A percentile compares a stretch with the other conserved stretches of the same genome.
These are phyloP conservation scores for Mactra quadrangularis DNA, from an alignment of 1,140 invertebrate species.

Conservation along the genomic window DNA sequence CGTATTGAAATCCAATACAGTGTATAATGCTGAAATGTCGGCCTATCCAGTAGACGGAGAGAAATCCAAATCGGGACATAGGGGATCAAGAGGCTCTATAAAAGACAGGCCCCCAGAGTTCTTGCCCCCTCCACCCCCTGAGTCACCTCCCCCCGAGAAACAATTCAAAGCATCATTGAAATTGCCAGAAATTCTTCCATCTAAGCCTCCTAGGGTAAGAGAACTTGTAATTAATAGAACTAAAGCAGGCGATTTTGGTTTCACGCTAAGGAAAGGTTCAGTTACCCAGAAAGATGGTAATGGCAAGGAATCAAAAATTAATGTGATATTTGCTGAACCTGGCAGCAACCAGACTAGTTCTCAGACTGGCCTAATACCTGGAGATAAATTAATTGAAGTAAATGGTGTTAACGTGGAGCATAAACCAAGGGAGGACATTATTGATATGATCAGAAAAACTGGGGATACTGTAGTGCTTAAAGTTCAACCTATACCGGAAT, in stretches of 20 bases:
- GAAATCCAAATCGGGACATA: slow-evolving; percentile 19
- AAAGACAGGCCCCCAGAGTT: slow-evolving; percentile 53
- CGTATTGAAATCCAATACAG: slow-evolving; percentile 79
- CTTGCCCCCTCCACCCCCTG: slow-evolving; percentile 48
- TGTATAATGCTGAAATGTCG: slow-evolving; percentile 70
- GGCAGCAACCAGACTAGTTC: slow-evolving; percentile 87
- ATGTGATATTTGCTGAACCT: slow-evolving; percentile 96
- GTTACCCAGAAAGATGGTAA: slow-evolving; percentile 82
- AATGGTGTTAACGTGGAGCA: slow-evolving; percentile 94
- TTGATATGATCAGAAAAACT: slow-evolving; percentile 95
- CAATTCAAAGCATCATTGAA: slow-evolving; percentile 86
- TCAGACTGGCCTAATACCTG: slow-evolving; percentile 93
- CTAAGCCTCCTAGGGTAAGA: slow-evolving; percentile 90
- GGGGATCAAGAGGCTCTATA: slow-evolving; percentile 22
- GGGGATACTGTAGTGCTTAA: slow-evolving; percentile 92
- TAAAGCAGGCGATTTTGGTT: slow-evolving; percentile 96
- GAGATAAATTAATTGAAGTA: slow-evolving; percentile 95
- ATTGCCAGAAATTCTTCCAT: slow-evolving; percentile 90
- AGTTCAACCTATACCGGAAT: slow-evolving; percentile 87
- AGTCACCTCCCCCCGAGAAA: slow-evolving; percentile 73
- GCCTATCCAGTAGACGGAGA: slow-evolving; percentile 18
- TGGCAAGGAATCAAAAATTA: slow-evolving; percentile 85
- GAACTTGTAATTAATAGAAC: slow-evolving; percentile 91
- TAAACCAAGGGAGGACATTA: slow-evolving; percentile 94
- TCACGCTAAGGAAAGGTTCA: slow-evolving; percentile 91